phyloP scores from a whole-genome alignment of 2,888 invertebrate species.

The Abrostola tripartita region DNA sequence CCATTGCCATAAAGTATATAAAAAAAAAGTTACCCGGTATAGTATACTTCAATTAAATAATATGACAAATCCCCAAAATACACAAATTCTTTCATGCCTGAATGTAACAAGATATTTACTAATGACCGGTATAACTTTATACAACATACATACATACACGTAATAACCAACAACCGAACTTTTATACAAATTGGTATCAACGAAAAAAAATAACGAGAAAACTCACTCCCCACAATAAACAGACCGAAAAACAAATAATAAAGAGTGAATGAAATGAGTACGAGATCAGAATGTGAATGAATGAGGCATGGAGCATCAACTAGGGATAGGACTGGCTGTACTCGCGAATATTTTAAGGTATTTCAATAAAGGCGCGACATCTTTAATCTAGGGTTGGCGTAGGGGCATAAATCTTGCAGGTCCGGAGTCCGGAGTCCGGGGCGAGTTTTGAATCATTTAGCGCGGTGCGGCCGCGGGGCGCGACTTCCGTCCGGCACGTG shows the following conservation, averaged over 20 bases:
- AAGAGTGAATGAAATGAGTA: constrained; percentile 81
- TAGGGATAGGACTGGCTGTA: constrained; percentile 24
- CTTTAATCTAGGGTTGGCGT: constrained; percentile 88
- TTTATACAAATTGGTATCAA: constrained; percentile 55
- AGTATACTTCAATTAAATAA: too few species aligned
- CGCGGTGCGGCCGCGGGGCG: constrained; percentile 80
- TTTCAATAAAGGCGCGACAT: constrained; percentile 88
- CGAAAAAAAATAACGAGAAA: constrained; percentile 64
- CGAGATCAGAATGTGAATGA: constrained; percentile 79
- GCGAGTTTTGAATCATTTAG: constrained; percentile 88
- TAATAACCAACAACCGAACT: constrained; percentile 37
- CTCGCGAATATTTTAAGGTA: constrained; percentile 74
- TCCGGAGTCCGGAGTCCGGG: constrained; percentile 64
- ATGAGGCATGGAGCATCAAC: constrained; percentile 42
- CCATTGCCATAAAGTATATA: too few species aligned
- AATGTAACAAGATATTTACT: neutral
- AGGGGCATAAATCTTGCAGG: constrained; percentile 88
- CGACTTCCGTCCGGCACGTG: constrained; percentile 88
- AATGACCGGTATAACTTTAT: neutral
- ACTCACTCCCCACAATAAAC: constrained; percentile 69
- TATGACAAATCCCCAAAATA: too few species aligned
- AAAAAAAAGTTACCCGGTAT: too few species aligned
- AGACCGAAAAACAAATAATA: constrained; percentile 80
- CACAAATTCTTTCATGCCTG: too few species aligned
- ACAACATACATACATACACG: neutral